Percentiles rank a stretch among this genome's conserved stretches.
Conservation (phyloP, 1,140 invertebrate species). For the Megalonaias nervosa region DNA sequence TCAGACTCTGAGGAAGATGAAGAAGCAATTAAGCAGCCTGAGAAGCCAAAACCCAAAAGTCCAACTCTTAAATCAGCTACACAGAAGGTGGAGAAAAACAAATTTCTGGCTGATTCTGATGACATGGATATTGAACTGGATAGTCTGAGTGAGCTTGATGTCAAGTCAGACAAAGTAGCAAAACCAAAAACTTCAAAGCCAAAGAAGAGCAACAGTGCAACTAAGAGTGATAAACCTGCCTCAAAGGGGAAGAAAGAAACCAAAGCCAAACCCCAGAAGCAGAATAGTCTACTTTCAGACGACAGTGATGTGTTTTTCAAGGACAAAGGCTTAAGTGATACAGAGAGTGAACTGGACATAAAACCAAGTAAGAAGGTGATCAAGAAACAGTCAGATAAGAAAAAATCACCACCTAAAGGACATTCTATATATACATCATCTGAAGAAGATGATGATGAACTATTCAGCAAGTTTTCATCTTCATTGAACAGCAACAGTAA, state of each 20-base stretch:
- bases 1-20: constrained; percentile 51
- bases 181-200: constrained; percentile 22
- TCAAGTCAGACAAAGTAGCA: constrained; percentile 16
- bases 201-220: constrained; percentile 19
- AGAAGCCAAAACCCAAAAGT: constrained; percentile 13
- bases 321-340: too few relatives aligned
- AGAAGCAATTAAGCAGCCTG: constrained; percentile 16
- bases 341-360: too few relatives aligned
- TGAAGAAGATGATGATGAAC: constrained; percentile 33
- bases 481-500: too few relatives aligned
- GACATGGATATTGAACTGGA: constrained; percentile 31
- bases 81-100: constrained; percentile 27
- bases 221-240: background rate
- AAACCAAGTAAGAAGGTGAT: too few relatives aligned
- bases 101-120: constrained; percentile 15
- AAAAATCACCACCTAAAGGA: constrained; percentile 25
- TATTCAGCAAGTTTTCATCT: background rate
- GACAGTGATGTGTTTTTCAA: too few relatives aligned
- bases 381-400: constrained; percentile 3
- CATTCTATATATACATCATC: constrained; percentile 37
- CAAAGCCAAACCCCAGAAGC: too few relatives aligned
- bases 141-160: constrained; percentile 36
- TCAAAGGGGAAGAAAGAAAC: too few relatives aligned
- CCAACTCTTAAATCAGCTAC: constrained; percentile 31
- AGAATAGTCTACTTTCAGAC: too few relatives aligned